Evolutionary conservation across 2,113 vertebrate species (phyloP), one percentile per base, ranked within the genome.

Genomic region (Neogobius melanostomus): DNA sequence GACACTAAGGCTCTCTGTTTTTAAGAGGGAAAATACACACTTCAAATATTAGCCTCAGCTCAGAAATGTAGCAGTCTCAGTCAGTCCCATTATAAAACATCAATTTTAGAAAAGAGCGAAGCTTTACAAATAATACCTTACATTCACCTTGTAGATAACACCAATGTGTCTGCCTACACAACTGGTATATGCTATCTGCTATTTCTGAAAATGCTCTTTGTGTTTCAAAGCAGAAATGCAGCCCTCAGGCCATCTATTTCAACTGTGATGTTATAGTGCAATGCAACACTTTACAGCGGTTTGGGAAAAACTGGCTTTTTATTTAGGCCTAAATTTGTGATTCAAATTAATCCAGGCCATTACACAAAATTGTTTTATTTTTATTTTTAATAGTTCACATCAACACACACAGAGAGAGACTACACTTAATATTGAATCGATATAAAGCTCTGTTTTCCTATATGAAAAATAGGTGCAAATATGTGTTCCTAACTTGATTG

Each of bases 1-100:
- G 82, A 82, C 82, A 82, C 82, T 79, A 67, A 81, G 69, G 54
- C 64, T 80, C 17, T 83, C 75, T 82, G 70, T 69, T 63, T 79
- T 49, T 60, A 61, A 46, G 60, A 54, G 50, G 68, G 8, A 60
- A 50, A 50, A 56, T 46, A 8, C 12, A 16, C 50, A 53, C 21
- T 46, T 77, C 53, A 79, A 79, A 72, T 82, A 88, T 81, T 82
- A 81, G 77, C 74, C 51, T 68, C 68, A 69, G 69, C 64, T 59
- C 65, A 56, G 4, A 56, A 74, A 64, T 73, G 71, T 79, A 63
- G 68, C 47, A 64, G 48, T 49, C 8, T 72, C 0, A 4, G 46
- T 21, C 14, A 0, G 52, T 53, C 50, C 66, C 65, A 71, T 45
- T 53, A 65, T 72, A 73, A 49, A 78, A 69, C 66, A 57, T 57